Conservation (phyloP, 2,888 invertebrate species). For the Argynnis bischoffii region DNA sequence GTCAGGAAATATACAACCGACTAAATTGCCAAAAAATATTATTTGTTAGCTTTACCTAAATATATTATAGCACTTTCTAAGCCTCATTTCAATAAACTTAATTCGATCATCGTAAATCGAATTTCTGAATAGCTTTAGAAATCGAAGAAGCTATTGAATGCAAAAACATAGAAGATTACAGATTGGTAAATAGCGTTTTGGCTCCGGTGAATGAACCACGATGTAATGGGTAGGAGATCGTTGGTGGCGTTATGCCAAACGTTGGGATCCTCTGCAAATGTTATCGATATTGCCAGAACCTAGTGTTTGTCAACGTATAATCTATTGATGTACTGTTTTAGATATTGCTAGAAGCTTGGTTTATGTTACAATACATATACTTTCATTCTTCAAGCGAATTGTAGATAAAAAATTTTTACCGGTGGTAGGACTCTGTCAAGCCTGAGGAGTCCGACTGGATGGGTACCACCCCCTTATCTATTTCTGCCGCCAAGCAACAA, state of each 20-base stretch:
- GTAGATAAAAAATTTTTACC: too few species aligned
- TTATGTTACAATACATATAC: too few species aligned
- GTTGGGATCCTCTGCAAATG: constrained; percentile 31
- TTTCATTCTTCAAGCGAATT: too few species aligned
- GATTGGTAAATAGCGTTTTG: constrained; percentile 37
- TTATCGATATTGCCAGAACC: constrained; percentile 30
- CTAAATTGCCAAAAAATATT: too few species aligned
- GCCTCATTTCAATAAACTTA: constrained; percentile 10
- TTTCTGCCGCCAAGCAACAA: too few species aligned
- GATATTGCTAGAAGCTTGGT: background rate
- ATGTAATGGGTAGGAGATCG: constrained; percentile 41
- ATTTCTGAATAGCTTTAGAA: constrained; percentile 19
- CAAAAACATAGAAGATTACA: constrained; percentile 23
- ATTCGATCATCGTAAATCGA: constrained; percentile 12
- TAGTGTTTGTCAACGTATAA: constrained; percentile 23
- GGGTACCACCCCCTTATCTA: too few species aligned
- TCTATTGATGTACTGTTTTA: constrained; percentile 12
- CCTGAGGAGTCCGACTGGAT: too few species aligned
- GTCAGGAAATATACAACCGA: too few species aligned
- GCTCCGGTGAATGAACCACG: constrained; percentile 44
- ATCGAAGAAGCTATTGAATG: constrained; percentile 17
- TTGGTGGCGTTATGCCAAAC: constrained; percentile 66
- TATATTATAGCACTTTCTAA: background rate
- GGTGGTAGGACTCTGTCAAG: too few species aligned
- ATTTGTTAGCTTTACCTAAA: too few species aligned